Evolutionary conservation across 1,140 invertebrate species (phyloP), one percentile per base, ranked within the genome.

Genomic region (Drosophila pandora): DNA sequence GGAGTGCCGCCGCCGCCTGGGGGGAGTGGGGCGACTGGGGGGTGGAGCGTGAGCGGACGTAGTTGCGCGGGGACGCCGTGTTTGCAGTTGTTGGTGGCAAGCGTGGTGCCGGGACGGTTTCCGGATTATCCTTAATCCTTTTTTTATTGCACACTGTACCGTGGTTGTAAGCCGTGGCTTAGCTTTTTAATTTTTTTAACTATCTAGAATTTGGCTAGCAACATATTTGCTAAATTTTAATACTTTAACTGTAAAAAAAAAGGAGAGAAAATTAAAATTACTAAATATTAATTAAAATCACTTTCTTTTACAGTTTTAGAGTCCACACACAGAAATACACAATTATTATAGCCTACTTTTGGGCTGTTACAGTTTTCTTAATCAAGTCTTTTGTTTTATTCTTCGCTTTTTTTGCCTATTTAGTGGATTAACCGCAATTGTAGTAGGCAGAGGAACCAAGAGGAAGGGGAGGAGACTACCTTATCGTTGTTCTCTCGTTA

Each of bases 1-100:
- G 71, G 70, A 65, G 48, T 53, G 55, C 47, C 70, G 76, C 47
- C 70, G 76, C 48, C 75, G 76, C 57, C 68, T 88, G 83, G 34
- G 83, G 83, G 50, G 83, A 88, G 22, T 87, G 83, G 45, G 83
- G 83, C 84, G 83, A 88, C 63, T 88, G 83, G 64, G 83, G 83
- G 23, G 83, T 88, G 55, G 83, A 88, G 76, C 83, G 83, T 49
- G 83, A 88, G 39, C 82, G 82, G 17, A 73, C 63, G 80, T 83
- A 79, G 45, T 45, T 88, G 34, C 83, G 79, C 30, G 76, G 83
- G 84, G 83, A 88, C 76, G 83, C 83, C 83, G 83, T 88, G 39
- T 76, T 88, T 79, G 83, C 76, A 23, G 70, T 50, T 68, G 60
- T 50, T 39, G 17, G 17, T 37, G 8, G 25, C 2, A 17, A 12